A percentile compares a stretch with the other conserved stretches of the same genome.
Evolutionary conservation across 1,140 invertebrate species (phyloP).

Genomic region (Agraylea sexmaculata): DNA sequence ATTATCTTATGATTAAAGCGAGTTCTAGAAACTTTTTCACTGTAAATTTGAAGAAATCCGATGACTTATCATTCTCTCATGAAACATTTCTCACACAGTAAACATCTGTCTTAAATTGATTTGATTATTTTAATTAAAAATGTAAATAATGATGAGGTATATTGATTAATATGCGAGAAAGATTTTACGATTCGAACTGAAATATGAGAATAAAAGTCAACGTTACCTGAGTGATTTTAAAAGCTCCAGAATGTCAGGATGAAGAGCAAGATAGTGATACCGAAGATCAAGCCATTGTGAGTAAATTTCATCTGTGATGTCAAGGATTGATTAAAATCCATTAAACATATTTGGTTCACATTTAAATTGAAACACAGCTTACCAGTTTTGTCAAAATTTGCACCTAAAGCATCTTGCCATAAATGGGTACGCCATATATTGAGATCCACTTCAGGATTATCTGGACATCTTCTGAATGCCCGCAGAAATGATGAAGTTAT

Average conservation of each 20-base stretch:
- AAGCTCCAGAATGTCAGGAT: conserved; percentile 50
- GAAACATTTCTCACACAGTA: no score
- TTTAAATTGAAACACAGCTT: conserved; percentile 20
- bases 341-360: neutral
- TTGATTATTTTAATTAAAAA: neutral
- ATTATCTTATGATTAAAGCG: no score
- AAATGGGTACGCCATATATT: conserved; percentile 63
- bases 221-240: conserved; percentile 49
- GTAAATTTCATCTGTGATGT: conserved; percentile 52
- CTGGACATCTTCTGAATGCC: conserved; percentile 64
- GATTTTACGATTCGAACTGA: no score
- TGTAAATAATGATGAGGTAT: neutral
- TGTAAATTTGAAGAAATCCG: no score
- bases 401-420: conserved; percentile 65
- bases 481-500: conserved; percentile 55
- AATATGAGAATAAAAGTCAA: no score
- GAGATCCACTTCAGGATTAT: conserved; percentile 54
- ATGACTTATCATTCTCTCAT: no score
- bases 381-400: conserved; percentile 25
- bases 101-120: no score
- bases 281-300: conserved; percentile 62
- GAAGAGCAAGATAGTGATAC: conserved; percentile 56
- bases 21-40: no score
- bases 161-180: no score
- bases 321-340: conserved; percentile 20